Evolutionary conservation across 2,797 vertebrate genomes (phyloP), one percentile per base, ranked within the genome.

Genomic region (Podargus strigoides): DNA sequence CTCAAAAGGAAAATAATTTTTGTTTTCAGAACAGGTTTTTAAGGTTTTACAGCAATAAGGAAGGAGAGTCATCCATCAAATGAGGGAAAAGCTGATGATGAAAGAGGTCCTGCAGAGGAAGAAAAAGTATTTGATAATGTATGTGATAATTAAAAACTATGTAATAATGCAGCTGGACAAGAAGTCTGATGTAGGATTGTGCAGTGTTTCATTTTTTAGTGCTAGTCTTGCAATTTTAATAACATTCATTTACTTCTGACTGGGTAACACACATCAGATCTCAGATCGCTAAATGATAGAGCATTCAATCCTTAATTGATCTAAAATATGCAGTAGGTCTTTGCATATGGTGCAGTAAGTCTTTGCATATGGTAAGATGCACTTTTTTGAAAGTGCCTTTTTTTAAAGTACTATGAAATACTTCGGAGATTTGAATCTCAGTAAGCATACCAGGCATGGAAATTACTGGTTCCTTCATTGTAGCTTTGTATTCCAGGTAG

Each of bases 181-280:
- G 77, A 80, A 82, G 49, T 70, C 76, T 75, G 62, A 75, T 0
- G 1, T 34, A 60, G 15, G 27, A 46, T 60, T 70, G 36, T 67
- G 23, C 34, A 72, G 21, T 46, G 26, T 63, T 79, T 80, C 36
- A 89, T 55, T 86, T 88, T 83, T 93, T 59, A 84, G 64, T 63
- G 41, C 13, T 90, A 46, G 30, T 20, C 24, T 75, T 95, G 63
- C 53, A 69, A 92, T 86, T 84, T 94, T 90, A 94, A 86, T 81
- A 77, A 56, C 32, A 50, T 86, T 68, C 3, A 77, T 91, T 83
- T 89, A 42, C n/a, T 91, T 90, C 46, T 58, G 69, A 44, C 46
- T 62, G 73, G 12, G 19, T 75, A 86, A 36, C 27, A 39, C 19
- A 46, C 26, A 78, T 42, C 32, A 55, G 52, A 63, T 56, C 44